A percentile compares a stretch with the other conserved stretches of the same genome.
Evolutionary conservation across 2,113 vertebrate genomes (phyloP).

Genomic region (Leptodactylus fuscus): DNA sequence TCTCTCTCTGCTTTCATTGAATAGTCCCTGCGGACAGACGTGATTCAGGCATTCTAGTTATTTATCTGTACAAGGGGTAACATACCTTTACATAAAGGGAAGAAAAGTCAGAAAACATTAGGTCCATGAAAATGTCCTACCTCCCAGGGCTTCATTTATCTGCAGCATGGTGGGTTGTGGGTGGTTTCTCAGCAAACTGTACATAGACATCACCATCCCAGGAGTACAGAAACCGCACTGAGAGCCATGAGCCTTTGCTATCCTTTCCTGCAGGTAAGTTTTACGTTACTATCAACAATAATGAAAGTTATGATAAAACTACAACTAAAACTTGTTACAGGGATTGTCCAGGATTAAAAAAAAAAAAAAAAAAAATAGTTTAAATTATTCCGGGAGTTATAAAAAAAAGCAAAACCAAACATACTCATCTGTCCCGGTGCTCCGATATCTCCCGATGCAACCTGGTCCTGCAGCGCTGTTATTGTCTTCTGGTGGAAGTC

Average conservation of each 20-base stretch:
- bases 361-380: too few species aligned
- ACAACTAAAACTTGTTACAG: background rate
- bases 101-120: background rate
- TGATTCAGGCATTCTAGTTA: too few species aligned
- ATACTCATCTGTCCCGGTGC: too few species aligned
- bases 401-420: too few species aligned
- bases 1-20: too few species aligned
- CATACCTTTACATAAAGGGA: background rate
- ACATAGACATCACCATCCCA: conserved; percentile 88
- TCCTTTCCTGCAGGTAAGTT: conserved; percentile 76
- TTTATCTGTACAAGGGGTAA: background rate
- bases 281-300: background rate
- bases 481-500: too few species aligned
- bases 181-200: conserved; percentile 81
- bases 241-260: conserved; percentile 86
- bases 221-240: conserved; percentile 91
- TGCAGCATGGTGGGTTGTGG: conserved; percentile 78
- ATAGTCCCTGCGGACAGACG: too few species aligned
- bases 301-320: background rate
- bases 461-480: too few species aligned
- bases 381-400: too few species aligned
- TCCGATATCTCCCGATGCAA: too few species aligned
- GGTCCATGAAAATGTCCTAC: conserved; percentile 59
- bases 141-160: conserved; percentile 76
- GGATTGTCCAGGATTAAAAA: too few species aligned